These are phyloP conservation scores for Lamellibrachia satsuma DNA, from an alignment of 2,888 invertebrate genomes.

Conservation along the genomic window DNA sequence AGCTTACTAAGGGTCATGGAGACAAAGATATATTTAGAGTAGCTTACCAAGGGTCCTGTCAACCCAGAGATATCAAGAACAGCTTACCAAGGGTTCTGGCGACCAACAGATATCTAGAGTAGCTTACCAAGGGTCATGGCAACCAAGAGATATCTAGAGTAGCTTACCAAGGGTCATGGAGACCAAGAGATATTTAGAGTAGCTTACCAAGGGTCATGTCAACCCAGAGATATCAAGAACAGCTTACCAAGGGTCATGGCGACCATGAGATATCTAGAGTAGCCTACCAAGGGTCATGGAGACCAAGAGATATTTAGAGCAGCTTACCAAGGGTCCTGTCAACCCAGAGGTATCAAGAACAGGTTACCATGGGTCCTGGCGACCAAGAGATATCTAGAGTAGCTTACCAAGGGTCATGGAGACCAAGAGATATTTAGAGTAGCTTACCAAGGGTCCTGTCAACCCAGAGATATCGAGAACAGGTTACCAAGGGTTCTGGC, in stretches of 20 bases:
- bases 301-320: conserved; percentile 68
- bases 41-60: no score
- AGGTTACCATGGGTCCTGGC: background rate
- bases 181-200: background rate
- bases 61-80: no score
- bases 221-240: conserved; percentile 61
- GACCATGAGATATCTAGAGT: conserved; percentile 60
- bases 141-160: background rate
- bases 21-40: no score
- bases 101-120: no score
- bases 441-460: background rate
- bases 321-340: background rate
- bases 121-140: no score
- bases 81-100: no score
- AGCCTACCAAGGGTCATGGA: conserved; percentile 69
- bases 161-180: background rate
- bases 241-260: conserved; percentile 69
- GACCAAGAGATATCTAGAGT: background rate
- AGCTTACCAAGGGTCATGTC: conserved; percentile 69
- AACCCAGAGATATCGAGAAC: background rate
- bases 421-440: background rate
- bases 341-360: background rate
- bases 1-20: conserved; percentile 48
- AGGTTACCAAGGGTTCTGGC: background rate
- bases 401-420: background rate